These are phyloP conservation scores for Amblyteles armatorius DNA, from an alignment of 2,888 invertebrate species.

Conservation along the genomic window DNA sequence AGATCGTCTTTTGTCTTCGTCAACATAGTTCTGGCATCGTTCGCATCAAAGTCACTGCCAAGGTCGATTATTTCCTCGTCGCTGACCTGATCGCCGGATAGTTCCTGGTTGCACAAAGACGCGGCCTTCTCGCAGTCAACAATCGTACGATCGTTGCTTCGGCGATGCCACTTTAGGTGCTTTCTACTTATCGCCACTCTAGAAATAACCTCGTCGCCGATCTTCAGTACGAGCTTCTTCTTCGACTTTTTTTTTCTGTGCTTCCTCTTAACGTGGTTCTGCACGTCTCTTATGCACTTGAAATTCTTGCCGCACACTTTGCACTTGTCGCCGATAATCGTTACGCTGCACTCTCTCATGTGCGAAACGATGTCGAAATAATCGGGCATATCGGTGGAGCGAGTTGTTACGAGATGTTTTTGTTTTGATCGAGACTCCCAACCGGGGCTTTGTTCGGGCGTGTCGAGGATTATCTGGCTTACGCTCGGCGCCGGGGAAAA, in stretches of 20 bases:
- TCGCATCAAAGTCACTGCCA: constrained; percentile 16
- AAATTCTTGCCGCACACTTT: constrained; percentile 72
- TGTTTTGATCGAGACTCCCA: constrained; percentile 18
- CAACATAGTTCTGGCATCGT: neutral
- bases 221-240: constrained; percentile 70
- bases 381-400: constrained; percentile 23
- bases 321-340: constrained; percentile 72
- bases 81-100: neutral
- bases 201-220: constrained; percentile 73
- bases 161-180: constrained; percentile 62
- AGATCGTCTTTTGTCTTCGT: neutral
- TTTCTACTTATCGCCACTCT: constrained; percentile 71
- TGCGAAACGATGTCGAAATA: neutral
- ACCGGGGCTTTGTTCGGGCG: neutral
- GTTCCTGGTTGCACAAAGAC: constrained; percentile 28
- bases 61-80: constrained; percentile 13
- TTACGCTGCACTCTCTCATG: constrained; percentile 73
- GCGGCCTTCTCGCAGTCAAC: neutral
- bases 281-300: constrained; percentile 75
- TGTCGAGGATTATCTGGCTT: neutral
- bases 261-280: constrained; percentile 62
- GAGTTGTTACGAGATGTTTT: neutral
- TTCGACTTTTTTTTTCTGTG: constrained; percentile 61
- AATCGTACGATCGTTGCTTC: constrained; percentile 1
- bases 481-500: neutral